phyloP scores from a whole-genome alignment of 2,797 vertebrate genomes.

The Melopsittacus undulatus region DNA sequence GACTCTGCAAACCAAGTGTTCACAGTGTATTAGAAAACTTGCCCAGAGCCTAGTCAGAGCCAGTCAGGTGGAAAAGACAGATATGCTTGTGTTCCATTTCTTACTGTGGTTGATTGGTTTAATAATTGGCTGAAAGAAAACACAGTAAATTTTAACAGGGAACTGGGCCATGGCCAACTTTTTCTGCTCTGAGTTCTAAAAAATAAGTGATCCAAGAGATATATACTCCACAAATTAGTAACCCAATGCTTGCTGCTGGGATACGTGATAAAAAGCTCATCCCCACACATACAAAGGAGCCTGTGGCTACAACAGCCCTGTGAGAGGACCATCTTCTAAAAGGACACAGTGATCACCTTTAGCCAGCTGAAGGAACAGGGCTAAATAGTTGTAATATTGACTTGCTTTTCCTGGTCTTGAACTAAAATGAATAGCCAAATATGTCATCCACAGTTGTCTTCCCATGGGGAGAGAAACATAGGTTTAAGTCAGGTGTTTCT shows the following conservation, averaged over 20 bases:
- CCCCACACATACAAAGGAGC: neutral
- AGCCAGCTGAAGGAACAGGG: neutral
- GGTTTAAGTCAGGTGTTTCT: neutral
- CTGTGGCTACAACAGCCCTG: neutral
- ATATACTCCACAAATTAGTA: neutral
- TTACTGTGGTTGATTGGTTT: neutral
- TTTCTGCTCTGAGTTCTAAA: neutral
- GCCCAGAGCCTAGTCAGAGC: neutral
- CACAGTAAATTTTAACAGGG: neutral
- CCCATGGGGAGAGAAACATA: neutral
- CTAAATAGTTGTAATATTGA: neutral
- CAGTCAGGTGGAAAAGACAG: neutral
- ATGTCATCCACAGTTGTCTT: neutral
- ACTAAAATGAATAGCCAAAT: neutral
- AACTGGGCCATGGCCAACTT: accelerated
- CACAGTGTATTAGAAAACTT: neutral
- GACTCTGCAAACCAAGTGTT: neutral
- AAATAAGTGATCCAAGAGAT: neutral
- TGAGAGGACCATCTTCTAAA: neutral
- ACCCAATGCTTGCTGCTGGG: neutral
- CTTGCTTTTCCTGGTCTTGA: neutral
- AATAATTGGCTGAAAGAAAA: neutral
- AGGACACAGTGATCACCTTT: neutral
- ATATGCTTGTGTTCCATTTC: accelerated
- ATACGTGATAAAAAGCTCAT: neutral